phyloP scores from a whole-genome alignment of 2,888 invertebrate species.

The Heliconius charithonia region DNA sequence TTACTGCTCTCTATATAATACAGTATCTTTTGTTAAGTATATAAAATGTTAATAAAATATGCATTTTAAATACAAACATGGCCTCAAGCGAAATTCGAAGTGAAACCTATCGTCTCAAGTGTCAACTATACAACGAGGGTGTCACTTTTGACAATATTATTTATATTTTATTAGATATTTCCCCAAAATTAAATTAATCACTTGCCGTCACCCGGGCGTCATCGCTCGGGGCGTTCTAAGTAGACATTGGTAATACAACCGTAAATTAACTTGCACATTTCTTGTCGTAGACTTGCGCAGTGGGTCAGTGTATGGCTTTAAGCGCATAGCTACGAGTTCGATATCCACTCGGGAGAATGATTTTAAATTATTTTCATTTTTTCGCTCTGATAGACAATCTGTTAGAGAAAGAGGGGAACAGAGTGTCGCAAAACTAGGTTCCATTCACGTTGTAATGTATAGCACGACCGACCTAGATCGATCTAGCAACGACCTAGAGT shows the following conservation, averaged over 20 bases:
- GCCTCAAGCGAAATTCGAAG: not conserved
- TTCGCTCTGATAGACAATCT: not conserved
- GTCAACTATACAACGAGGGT: slow-evolving; percentile 39
- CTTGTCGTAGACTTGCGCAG: not conserved
- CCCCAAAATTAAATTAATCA: slow-evolving; percentile 67
- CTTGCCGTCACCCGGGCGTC: slow-evolving; percentile 70
- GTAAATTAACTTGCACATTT: not conserved
- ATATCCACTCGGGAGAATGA: not conserved
- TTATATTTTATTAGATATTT: slow-evolving; percentile 53
- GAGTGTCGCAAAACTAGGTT: too few relatives aligned
- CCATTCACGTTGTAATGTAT: too few relatives aligned
- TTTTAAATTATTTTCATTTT: not conserved
- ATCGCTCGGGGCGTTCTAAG: slow-evolving; percentile 57
- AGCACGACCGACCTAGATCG: too few relatives aligned
- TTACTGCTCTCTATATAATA: too few relatives aligned
- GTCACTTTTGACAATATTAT: slow-evolving; percentile 54
- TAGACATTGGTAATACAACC: slow-evolving; percentile 37
- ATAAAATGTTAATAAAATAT: too few relatives aligned
- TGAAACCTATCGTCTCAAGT: not conserved
- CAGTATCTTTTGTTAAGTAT: too few relatives aligned
- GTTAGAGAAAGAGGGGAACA: too few relatives aligned
- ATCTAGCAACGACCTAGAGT: too few relatives aligned
- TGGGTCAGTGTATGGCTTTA: too few relatives aligned
- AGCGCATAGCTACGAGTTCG: not conserved
- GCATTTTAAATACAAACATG: not conserved